Evolutionary conservation across 2,797 vertebrate genomes (phyloP), one percentile per base, ranked within the genome.

Genomic region (Siniperca undulata): DNA sequence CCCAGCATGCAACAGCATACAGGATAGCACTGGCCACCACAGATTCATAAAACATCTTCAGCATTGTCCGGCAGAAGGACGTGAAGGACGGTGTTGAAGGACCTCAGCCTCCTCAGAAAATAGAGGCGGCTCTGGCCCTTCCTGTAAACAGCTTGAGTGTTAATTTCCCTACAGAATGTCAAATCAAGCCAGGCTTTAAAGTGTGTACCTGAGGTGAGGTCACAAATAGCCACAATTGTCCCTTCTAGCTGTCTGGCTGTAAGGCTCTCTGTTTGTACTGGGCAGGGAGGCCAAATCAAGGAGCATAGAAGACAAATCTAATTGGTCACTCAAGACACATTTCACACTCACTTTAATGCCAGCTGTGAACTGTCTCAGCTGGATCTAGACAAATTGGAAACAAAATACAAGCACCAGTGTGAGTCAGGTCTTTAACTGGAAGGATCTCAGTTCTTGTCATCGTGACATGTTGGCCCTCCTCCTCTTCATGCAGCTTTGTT

Each of bases 361-460:
- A 85, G 77, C 71, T 80, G 83, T 62, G 24, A 77, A 48, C 42
- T 46, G 71, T 52, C 58, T 56, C 70, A 36, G 44, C 65, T 78
- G 61, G 67, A 77, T 70, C 17, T 17, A 17, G 70, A 40, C 61
- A 6, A 53, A 71, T 38, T 69, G 7, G 61, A 78, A 70, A 55
- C 40, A 44, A 61, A 60, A 14, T 42, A 0, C n/a, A 56, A 22
- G 34, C 50, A 40, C 48, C 40, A 38, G 46, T 52, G 11, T 88
- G 81, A 86, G 9, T 91, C 74, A 82, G 70, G 70, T 24, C 68
- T 60, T 62, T 59, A 55, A 73, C 60, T 8, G 24, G 69, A 78
- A 77, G 48, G 22, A 34, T 50, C 78, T 81, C 34, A 19, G 27
- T 70, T 84, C n/a, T 55, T 65, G 65, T 58, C 74, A 77, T 20